A percentile compares a stretch with the other conserved stretches of the same genome.
phyloP scores from a whole-genome alignment of 1,140 invertebrate genomes.

The Drosophila leontia region DNA sequence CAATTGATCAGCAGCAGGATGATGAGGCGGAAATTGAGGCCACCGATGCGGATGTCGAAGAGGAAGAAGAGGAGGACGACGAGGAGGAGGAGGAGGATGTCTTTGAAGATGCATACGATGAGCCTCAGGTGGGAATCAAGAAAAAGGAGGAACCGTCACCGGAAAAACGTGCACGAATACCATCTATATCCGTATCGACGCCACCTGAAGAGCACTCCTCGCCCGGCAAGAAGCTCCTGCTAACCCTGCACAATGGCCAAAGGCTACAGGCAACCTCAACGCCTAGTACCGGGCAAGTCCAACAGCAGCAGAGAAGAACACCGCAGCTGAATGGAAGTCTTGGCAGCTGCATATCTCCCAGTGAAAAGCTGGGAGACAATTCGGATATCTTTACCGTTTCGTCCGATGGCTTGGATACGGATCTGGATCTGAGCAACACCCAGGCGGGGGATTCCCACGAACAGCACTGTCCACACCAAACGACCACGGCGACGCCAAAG shows the following conservation, averaged over 20 bases:
- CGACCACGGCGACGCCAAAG: constrained; percentile 70
- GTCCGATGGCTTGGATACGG: constrained; percentile 80
- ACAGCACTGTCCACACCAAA: constrained; percentile 60
- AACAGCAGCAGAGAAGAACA: constrained; percentile 54
- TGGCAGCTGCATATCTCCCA: constrained; percentile 79
- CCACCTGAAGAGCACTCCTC: constrained; percentile 14
- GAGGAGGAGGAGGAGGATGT: constrained; percentile 48
- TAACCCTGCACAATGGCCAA: constrained; percentile 59
- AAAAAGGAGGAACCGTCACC: constrained; percentile 21
- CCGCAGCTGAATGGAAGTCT: constrained; percentile 76
- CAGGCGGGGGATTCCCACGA: constrained; percentile 61
- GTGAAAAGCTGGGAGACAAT: constrained; percentile 79
- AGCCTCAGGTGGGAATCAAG: constrained; percentile 12
- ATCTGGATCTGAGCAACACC: constrained; percentile 79
- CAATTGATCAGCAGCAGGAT: constrained; percentile 60
- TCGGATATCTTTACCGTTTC: constrained; percentile 84
- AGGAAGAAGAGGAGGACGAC: constrained; percentile 54
- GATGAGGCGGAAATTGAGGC: constrained; percentile 71
- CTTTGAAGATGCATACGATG: constrained; percentile 63
- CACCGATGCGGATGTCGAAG: constrained; percentile 75
- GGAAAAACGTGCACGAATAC: constrained; percentile 37
- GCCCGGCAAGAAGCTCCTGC: constrained; percentile 51
- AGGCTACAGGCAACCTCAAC: constrained; percentile 65
- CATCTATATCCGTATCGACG: constrained; percentile 23
- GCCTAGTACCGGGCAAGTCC: constrained; percentile 48